Percentiles rank a stretch among this genome's conserved stretches.
Evolutionary conservation across 2,888 invertebrate genomes (phyloP).

Genomic region (Galerucella calmariensis): DNA sequence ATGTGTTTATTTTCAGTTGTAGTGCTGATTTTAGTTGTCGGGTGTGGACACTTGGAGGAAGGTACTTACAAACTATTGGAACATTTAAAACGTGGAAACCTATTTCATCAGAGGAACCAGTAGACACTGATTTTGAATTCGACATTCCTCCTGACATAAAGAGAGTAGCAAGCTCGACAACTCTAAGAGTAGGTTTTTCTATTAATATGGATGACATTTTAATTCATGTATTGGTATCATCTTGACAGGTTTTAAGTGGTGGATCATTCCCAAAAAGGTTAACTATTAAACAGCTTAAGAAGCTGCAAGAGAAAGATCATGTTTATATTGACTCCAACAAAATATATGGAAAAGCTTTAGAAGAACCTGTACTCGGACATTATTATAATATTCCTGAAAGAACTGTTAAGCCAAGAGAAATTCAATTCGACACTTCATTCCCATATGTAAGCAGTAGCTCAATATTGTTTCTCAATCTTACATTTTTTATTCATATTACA

Average conservation of each 20-base stretch:
- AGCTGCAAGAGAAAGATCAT: slow-evolving; percentile 65
- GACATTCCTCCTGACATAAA: slow-evolving; percentile 79
- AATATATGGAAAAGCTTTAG: slow-evolving; percentile 69
- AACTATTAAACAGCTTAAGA: slow-evolving; percentile 66
- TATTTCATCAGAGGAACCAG: slow-evolving; percentile 51
- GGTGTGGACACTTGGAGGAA: slow-evolving; percentile 79
- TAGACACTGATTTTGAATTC: slow-evolving; percentile 63
- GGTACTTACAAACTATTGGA: slow-evolving; percentile 78
- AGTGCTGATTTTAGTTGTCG: slow-evolving; percentile 73
- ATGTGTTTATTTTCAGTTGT: slow-evolving; percentile 49
- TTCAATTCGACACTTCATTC: slow-evolving; percentile 72
- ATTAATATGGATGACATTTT: background rate
- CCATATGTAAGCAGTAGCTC: slow-evolving; percentile 64
- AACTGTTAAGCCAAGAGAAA: slow-evolving; percentile 66
- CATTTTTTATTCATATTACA: background rate
- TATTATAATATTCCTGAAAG: slow-evolving; percentile 69
- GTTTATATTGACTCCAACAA: slow-evolving; percentile 61
- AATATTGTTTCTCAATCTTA: background rate
- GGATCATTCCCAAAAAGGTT: slow-evolving; percentile 63
- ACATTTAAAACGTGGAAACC: slow-evolving; percentile 74
- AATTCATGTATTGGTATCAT: background rate
- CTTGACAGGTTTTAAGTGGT: slow-evolving; percentile 58
- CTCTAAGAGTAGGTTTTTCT: slow-evolving; percentile 72
- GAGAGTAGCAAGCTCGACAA: slow-evolving; percentile 80
- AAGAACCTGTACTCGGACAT: slow-evolving; percentile 70